These are phyloP conservation scores for Anoncus sp. DNA, from an alignment of 2,888 invertebrate genomes.

Conservation along the genomic window DNA sequence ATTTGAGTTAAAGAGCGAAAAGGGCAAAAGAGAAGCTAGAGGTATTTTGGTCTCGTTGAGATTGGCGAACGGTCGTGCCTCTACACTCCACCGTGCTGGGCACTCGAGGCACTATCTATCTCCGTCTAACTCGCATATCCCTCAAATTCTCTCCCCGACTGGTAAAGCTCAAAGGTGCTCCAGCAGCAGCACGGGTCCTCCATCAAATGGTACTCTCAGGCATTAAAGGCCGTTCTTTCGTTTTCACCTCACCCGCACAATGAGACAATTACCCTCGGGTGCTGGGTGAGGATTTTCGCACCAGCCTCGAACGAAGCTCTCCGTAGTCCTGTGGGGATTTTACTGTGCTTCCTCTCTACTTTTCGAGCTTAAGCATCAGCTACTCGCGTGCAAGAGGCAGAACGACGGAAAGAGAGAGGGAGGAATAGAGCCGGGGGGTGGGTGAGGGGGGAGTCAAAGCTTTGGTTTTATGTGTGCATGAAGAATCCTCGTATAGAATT, in stretches of 20 bases:
- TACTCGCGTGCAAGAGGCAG: not conserved
- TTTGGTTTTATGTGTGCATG: not conserved
- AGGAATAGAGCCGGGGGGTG: not conserved
- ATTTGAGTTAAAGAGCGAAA: slow-evolving; percentile 10
- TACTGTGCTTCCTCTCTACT: slow-evolving; percentile 31
- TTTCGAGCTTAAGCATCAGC: slow-evolving; percentile 23
- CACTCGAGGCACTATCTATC: slow-evolving; percentile 21
- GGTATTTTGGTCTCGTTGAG: slow-evolving; percentile 54
- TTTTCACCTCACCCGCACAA: slow-evolving; percentile 55
- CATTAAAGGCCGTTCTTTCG: slow-evolving; percentile 60
- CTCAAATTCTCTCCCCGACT: slow-evolving; percentile 35
- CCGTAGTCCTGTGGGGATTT: slow-evolving; percentile 23
- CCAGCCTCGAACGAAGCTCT: slow-evolving; percentile 24
- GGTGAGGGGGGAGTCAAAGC: slow-evolving; percentile 8
- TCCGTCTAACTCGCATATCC: slow-evolving; percentile 9
- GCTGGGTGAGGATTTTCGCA: slow-evolving; percentile 39
- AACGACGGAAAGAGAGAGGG: not conserved
- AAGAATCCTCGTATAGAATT: slow-evolving; percentile 13
- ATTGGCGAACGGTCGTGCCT: slow-evolving; percentile 21
- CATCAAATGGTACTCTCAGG: slow-evolving; percentile 58
- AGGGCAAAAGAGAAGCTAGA: slow-evolving; percentile 12
- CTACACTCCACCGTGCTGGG: slow-evolving; percentile 13
- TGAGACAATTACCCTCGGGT: slow-evolving; percentile 54
- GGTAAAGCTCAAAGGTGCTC: slow-evolving; percentile 54
- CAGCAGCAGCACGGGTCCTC: slow-evolving; percentile 16